These are phyloP conservation scores for Leptonema lineaticorne DNA, from an alignment of 1,140 invertebrate species.

Conservation along the genomic window DNA sequence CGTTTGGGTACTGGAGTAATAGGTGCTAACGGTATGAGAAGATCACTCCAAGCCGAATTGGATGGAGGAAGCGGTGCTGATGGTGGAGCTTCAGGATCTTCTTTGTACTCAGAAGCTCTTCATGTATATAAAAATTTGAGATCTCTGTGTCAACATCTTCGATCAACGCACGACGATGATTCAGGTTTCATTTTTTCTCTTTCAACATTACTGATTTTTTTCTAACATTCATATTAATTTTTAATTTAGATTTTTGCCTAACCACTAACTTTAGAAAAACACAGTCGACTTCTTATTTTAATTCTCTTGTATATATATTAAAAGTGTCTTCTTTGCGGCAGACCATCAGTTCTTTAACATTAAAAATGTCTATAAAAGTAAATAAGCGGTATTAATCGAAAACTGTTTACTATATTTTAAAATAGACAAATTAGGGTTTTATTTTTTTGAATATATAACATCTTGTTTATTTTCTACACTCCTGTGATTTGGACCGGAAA, in stretches of 20 bases:
- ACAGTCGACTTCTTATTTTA: too few species aligned
- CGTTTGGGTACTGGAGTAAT: slow-evolving; percentile 56
- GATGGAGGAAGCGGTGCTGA: slow-evolving; percentile 64
- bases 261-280: too few species aligned
- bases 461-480: too few species aligned
- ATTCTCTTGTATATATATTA: too few species aligned
- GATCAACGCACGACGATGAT: slow-evolving; percentile 70
- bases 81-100: slow-evolving; percentile 60
- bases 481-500: too few species aligned
- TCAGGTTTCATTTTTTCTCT: slow-evolving; percentile 47
- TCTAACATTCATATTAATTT: neutral
- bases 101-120: slow-evolving; percentile 64
- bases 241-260: neutral
- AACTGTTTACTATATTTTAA: too few species aligned
- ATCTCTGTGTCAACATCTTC: slow-evolving; percentile 67
- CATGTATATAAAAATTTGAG: slow-evolving; percentile 68
- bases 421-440: too few species aligned
- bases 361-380: too few species aligned
- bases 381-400: too few species aligned
- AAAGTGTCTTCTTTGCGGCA: too few species aligned
- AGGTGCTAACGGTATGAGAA: slow-evolving; percentile 45
- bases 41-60: slow-evolving; percentile 74
- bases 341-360: too few species aligned
- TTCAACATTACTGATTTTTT: neutral
- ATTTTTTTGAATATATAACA: too few species aligned